Evolutionary conservation across 2,888 invertebrate genomes (phyloP).

Genomic region (Pachycephus smyrnensis): DNA sequence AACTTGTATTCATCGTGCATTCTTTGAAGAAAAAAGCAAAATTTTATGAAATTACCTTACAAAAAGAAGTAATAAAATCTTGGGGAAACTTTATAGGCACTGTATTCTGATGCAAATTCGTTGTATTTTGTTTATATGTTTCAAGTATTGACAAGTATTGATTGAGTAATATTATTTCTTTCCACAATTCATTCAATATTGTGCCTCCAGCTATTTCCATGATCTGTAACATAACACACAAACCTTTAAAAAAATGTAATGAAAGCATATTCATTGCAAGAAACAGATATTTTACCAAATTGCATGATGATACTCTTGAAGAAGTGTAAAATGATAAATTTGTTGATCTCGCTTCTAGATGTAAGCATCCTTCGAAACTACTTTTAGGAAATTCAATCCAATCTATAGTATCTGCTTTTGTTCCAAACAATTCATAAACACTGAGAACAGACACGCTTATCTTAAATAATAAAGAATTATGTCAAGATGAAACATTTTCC

Average conservation of each 20-base stretch:
- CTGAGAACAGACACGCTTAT: constrained; percentile 28
- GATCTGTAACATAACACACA: constrained; percentile 27
- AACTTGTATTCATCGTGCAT: background rate
- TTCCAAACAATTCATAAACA: constrained; percentile 44
- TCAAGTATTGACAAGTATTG: constrained; percentile 43
- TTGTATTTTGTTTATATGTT: constrained; percentile 31
- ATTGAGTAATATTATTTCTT: constrained; percentile 42
- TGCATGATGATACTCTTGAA: constrained; percentile 23
- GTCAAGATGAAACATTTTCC: background rate
- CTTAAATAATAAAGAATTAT: background rate
- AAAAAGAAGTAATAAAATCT: background rate
- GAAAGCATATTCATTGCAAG: background rate
- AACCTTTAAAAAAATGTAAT: constrained; percentile 3
- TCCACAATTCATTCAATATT: constrained; percentile 41
- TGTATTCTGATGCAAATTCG: constrained; percentile 11
- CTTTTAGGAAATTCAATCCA: constrained; percentile 28
- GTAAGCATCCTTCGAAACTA: constrained; percentile 44
- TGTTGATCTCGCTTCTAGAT: constrained; percentile 37
- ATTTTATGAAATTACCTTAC: background rate
- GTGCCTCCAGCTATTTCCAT: constrained; percentile 42
- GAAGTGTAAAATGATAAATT: constrained; percentile 38
- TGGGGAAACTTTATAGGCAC: background rate
- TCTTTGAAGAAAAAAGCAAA: background rate
- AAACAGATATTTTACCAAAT: background rate
- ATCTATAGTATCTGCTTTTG: constrained; percentile 34